Evolutionary conservation across 1,140 invertebrate species (phyloP).

Genomic region (Glossosoma conforme): DNA sequence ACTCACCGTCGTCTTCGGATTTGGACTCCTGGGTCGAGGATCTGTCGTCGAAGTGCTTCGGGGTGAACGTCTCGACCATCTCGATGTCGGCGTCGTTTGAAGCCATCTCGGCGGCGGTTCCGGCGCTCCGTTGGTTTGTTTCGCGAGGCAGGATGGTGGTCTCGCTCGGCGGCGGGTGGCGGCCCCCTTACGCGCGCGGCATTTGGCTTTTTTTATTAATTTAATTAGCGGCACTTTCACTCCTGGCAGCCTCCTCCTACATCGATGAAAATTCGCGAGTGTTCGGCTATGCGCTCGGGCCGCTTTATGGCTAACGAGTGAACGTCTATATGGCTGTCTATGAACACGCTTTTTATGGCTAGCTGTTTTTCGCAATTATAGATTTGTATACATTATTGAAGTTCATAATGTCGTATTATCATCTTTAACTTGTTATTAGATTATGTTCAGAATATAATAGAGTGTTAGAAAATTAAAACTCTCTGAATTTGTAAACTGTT

Average conservation of each 20-base stretch:
- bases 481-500: no score
- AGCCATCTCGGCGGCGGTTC: slow-evolving; percentile 19
- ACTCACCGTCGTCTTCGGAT: slow-evolving; percentile 46
- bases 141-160: not conserved
- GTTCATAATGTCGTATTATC: not conserved
- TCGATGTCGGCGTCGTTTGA: slow-evolving; percentile 47
- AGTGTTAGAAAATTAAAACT: not conserved
- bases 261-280: not conserved
- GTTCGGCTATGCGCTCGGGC: not conserved
- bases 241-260: not conserved
- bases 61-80: slow-evolving; percentile 44
- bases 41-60: slow-evolving; percentile 33
- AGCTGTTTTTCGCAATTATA: not conserved
- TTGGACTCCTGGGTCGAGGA: slow-evolving; percentile 39
- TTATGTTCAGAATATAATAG: not conserved
- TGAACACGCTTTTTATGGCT: not conserved
- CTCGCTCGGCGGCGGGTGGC: not conserved
- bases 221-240: not conserved
- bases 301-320: not conserved
- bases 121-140: not conserved
- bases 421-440: not conserved
- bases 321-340: not conserved
- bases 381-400: not conserved
- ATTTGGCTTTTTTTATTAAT: not conserved
- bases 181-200: not conserved